These are phyloP conservation scores for Trachurus trachurus DNA, from an alignment of 2,797 vertebrate genomes.

Conservation along the genomic window DNA sequence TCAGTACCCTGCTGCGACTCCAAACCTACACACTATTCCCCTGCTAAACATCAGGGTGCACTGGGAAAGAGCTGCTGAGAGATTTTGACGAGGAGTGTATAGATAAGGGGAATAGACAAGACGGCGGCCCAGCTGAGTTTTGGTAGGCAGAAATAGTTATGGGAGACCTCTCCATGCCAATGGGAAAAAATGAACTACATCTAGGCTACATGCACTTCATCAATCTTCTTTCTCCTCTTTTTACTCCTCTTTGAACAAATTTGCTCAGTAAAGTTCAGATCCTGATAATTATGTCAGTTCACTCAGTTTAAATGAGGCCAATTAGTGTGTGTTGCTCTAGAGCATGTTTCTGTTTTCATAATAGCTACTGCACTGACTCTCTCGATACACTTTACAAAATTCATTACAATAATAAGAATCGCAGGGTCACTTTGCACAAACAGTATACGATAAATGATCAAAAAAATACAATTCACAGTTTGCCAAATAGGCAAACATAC, in stretches of 20 bases:
- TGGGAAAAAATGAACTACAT: neutral
- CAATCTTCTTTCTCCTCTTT: neutral
- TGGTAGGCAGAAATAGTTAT: neutral
- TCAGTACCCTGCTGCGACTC: conserved; percentile 44
- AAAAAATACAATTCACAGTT: too few species aligned
- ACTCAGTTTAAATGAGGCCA: neutral
- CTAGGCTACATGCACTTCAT: too few species aligned
- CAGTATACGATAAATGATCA: too few species aligned
- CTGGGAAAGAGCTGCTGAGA: conserved; percentile 54
- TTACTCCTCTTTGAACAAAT: conserved; percentile 10
- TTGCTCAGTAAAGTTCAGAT: neutral
- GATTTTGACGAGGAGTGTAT: conserved; percentile 29
- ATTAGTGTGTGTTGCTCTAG: neutral
- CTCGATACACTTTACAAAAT: too few species aligned
- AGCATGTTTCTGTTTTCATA: too few species aligned
- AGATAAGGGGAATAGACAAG: conserved; percentile 20
- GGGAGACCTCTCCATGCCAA: conserved; percentile 10
- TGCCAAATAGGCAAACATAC: too few species aligned
- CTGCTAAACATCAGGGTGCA: conserved; percentile 37
- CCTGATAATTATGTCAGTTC: too few species aligned
- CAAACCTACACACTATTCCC: conserved; percentile 48
- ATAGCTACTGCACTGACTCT: too few species aligned
- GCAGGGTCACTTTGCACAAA: too few species aligned
- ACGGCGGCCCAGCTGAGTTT: neutral
- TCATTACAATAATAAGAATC: too few species aligned